A percentile compares a stretch with the other conserved stretches of the same genome.
phyloP scores from a whole-genome alignment of 2,797 vertebrate genomes.

The Pterois miles region DNA sequence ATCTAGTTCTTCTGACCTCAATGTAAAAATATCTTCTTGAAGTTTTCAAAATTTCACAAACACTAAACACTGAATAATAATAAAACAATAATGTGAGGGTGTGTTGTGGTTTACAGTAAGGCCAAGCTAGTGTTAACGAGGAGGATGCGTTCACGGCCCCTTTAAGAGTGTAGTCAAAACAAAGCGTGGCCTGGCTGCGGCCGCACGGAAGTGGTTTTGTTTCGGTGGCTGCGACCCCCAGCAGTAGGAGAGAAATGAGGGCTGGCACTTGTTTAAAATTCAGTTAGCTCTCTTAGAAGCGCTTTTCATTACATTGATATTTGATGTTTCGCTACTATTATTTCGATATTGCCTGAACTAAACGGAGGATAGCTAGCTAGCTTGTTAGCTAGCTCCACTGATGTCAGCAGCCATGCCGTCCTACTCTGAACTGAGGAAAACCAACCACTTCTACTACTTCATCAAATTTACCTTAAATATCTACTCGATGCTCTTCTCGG shows the following conservation, averaged over 20 bases:
- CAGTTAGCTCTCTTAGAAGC: conserved; percentile 1
- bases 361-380: conserved; percentile 41
- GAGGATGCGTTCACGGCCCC: conserved; percentile 51
- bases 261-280: conserved; percentile 21
- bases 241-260: conserved; percentile 56
- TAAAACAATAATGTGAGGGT: no score
- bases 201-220: conserved; percentile 75
- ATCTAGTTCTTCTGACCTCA: not conserved
- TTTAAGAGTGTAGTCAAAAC: conserved; percentile 82
- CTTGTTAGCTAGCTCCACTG: conserved; percentile 45
- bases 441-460: conserved; percentile 86
- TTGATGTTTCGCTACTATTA: conserved; percentile 2
- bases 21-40: not conserved
- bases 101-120: no score
- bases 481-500: conserved; percentile 90
- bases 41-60: not conserved
- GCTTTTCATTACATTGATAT: not conserved
- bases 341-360: conserved; percentile 10
- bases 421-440: conserved; percentile 82
- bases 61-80: not conserved
- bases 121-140: no score
- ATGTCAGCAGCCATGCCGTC: conserved; percentile 76
- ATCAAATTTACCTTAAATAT: conserved; percentile 88
- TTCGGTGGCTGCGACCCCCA: conserved; percentile 25
- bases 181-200: conserved; percentile 71